A percentile compares a stretch with the other conserved stretches of the same genome.
phyloP scores from a whole-genome alignment of 1,140 invertebrate species.

The Calosoma granatense region DNA sequence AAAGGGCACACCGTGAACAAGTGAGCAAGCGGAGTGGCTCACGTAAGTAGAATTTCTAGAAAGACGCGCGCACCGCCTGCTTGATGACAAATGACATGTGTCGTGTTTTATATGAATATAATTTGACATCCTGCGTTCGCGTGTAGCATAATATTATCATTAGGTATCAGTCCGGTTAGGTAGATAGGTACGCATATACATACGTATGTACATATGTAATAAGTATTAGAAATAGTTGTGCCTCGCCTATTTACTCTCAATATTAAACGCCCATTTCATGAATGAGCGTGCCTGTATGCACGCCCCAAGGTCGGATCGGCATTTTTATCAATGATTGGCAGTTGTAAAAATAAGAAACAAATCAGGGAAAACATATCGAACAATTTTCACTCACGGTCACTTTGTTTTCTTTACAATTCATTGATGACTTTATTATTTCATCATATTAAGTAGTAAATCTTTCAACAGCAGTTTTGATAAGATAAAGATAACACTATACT shows the following conservation, averaged over 20 bases:
- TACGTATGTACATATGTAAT: too few species aligned
- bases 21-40: background rate
- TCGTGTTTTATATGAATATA: background rate
- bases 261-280: slow-evolving; percentile 3
- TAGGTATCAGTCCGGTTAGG: background rate
- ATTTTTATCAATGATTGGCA: background rate
- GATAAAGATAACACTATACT: too few species aligned
- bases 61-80: too few species aligned
- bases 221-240: too few species aligned
- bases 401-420: too few species aligned
- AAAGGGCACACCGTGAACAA: background rate
- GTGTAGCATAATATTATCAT: background rate
- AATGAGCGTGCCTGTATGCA: background rate
- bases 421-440: too few species aligned
- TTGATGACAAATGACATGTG: background rate
- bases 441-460: too few species aligned
- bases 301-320: background rate
- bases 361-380: too few species aligned
- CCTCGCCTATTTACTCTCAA: background rate
- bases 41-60: slow-evolving; percentile 2
- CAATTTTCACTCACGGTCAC: too few species aligned
- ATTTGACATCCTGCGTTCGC: background rate
- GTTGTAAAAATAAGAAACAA: too few species aligned
- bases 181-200: background rate
- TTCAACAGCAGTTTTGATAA: too few species aligned